Conservation (phyloP, 2,113 vertebrate genomes). For the Siniperca knerii region DNA sequence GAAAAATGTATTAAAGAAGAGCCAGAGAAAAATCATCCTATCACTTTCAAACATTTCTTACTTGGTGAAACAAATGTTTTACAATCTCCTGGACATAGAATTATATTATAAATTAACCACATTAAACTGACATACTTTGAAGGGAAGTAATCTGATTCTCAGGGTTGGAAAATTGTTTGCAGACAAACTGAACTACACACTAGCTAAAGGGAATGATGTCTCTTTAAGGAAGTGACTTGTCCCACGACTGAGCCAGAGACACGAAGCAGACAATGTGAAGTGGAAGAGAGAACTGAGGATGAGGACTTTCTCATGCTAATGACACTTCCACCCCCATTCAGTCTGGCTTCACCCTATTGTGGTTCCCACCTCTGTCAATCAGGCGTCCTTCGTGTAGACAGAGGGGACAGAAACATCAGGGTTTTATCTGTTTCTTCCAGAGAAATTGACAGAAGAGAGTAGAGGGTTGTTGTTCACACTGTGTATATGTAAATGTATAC, state of each 20-base stretch:
- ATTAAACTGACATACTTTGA: background rate
- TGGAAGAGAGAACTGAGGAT: slow-evolving; percentile 59
- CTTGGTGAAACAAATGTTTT: background rate
- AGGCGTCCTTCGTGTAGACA: slow-evolving; percentile 18
- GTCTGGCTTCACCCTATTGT: slow-evolving; percentile 47
- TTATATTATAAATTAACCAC: background rate
- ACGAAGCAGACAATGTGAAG: slow-evolving; percentile 54
- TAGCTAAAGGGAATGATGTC: background rate
- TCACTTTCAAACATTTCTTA: background rate
- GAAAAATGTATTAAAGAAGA: too few relatives aligned
- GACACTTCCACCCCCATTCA: slow-evolving; percentile 53
- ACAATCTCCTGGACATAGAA: background rate
- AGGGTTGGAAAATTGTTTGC: background rate
- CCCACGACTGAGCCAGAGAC: slow-evolving; percentile 31
- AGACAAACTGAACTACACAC: background rate
- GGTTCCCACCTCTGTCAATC: slow-evolving; percentile 42
- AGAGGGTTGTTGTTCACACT: background rate
- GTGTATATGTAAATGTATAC: background rate
- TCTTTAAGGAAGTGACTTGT: slow-evolving; percentile 56
- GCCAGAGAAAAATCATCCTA: background rate
- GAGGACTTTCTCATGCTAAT: slow-evolving; percentile 80
- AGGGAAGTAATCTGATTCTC: background rate
- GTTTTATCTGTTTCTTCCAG: slow-evolving; percentile 42
- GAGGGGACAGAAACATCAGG: slow-evolving; percentile 43
- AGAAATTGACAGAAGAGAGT: background rate